Conservation (phyloP, 1,140 invertebrate genomes). For the fruit fly (Drosophila melanogaster) region DNA sequence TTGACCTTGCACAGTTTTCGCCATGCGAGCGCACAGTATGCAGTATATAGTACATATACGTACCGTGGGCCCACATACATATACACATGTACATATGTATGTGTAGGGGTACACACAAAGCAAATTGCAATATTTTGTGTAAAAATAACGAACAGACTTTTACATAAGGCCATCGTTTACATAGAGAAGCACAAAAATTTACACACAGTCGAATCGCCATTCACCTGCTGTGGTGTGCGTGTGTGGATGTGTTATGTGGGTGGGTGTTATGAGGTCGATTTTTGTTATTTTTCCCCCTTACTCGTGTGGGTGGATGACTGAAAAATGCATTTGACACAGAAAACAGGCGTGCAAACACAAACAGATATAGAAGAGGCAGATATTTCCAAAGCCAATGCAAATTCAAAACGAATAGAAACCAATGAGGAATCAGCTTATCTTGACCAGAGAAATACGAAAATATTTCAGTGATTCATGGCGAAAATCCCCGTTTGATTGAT, state of each 20-base stretch:
- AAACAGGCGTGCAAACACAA: slow-evolving; percentile 23
- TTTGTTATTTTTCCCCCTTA: slow-evolving; percentile 10
- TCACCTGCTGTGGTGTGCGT: slow-evolving; percentile 23
- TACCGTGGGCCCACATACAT: slow-evolving; percentile 1
- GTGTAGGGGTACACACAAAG: slow-evolving; percentile 11
- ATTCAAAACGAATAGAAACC: slow-evolving; percentile 6
- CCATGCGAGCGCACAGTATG: slow-evolving; percentile 13
- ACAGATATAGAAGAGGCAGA: slow-evolving; percentile 4
- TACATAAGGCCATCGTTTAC: slow-evolving; percentile 29
- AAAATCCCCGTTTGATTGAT: slow-evolving; percentile 37
- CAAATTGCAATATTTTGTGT: slow-evolving; percentile 59
- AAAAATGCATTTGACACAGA: slow-evolving; percentile 80
- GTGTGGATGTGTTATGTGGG: slow-evolving; percentile 25
- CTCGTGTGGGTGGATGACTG: slow-evolving; percentile 66
- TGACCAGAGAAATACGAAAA: slow-evolving; percentile 6
- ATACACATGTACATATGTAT: not conserved
- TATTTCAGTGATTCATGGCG: slow-evolving; percentile 29
- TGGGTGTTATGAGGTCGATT: slow-evolving; percentile 73
- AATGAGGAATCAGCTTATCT: slow-evolving; percentile 2
- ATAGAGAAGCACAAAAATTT: slow-evolving; percentile 17
- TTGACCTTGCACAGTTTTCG: slow-evolving; percentile 74
- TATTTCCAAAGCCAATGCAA: slow-evolving; percentile 2
- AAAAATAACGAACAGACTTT: slow-evolving; percentile 68
- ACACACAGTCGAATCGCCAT: not conserved
- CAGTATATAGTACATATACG: slow-evolving; percentile 15